Evolutionary conservation across 2,113 vertebrate genomes (phyloP).

Genomic region (Campylomormyrus numenius): DNA sequence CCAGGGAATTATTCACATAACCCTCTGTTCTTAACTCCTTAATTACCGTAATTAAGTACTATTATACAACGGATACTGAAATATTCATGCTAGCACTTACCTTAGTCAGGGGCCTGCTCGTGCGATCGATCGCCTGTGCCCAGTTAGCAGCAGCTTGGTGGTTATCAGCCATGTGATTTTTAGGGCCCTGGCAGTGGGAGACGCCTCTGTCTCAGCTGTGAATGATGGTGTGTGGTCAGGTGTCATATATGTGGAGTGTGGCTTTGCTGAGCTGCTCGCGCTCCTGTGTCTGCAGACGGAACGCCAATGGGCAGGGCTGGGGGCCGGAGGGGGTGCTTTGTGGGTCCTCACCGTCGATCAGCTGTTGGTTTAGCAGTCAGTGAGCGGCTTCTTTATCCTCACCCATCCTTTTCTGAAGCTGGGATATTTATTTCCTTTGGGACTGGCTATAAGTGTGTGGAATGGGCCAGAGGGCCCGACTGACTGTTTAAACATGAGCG

Average conservation of each 20-base stretch:
- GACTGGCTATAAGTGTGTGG: neutral
- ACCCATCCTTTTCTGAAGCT: neutral
- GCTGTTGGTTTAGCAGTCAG: neutral
- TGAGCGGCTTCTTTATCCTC: neutral
- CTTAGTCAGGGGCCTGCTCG: constrained; percentile 9
- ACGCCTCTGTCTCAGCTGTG: neutral
- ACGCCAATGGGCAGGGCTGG: neutral
- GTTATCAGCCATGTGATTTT: neutral
- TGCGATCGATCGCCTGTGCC: constrained; percentile 13
- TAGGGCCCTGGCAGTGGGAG: neutral
- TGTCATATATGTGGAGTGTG: neutral
- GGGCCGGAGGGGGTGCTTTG: neutral
- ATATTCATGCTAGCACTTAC: constrained; percentile 21
- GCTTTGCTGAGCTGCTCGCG: neutral
- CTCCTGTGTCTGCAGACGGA: neutral
- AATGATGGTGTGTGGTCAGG: neutral
- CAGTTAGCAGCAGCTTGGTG: constrained; percentile 1
- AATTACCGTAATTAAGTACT: constrained; percentile 23
- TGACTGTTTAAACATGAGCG: constrained; percentile 14
- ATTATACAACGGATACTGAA: constrained; percentile 21
- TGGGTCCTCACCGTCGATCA: neutral
- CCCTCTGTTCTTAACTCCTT: constrained; percentile 21
- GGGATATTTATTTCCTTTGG: neutral
- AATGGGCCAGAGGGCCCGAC: constrained; percentile 7
- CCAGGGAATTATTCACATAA: constrained; percentile 7